Base-by-base conservation (phyloP, 1,140 invertebrate genomes). In the Saccostrea glomerata region DNA sequence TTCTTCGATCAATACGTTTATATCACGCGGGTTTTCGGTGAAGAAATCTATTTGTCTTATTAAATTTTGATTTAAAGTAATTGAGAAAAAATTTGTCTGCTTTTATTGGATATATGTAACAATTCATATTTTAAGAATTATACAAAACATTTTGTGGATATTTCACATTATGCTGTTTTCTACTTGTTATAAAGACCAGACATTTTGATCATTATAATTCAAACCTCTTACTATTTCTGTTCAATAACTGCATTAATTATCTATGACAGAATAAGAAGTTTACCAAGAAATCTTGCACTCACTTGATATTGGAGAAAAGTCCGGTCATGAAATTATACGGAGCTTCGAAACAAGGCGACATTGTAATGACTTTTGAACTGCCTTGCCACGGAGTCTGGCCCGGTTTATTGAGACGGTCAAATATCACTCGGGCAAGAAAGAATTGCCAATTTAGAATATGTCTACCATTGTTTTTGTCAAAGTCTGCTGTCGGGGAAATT, bases 11-110 rank as follows among this genome's bases (percentile, higher is more conserved):
- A 77, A 77, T 77, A 36, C 5, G 70, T 9, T 77, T 25, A 13
- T 13, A 77, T 77, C 70, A 77, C 70, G 70, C 70, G 36, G 70
- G 70, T 77, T 77, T 63, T 77, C 70, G 36, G 70, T 11, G 15
- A 15, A 30, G 25, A 30, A 77, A 77, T 30, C 70, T 36, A 77
- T 77, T 77, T 77, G 70, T 36, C 13, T 11, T n/a, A 47, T 47
- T 47, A 47, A 47, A 47, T 47, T 47, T 47, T 47, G 47, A 7
- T 47, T 47, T 47, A 2, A 2, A 47, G 9, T 47, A 3, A 6
- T 47, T 47, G 47, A 47, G 47, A 47, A 47, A 47, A 47, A 9
- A 7, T 1, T 47, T 47, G 9, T 36, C 30, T 36, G 47, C 9
- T 47, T 47, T 47, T 7, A 47, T 47, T 47, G 47, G 47, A 47